Evolutionary conservation across 2,888 invertebrate genomes (phyloP).

Genomic region (Eupithecia inturbata): DNA sequence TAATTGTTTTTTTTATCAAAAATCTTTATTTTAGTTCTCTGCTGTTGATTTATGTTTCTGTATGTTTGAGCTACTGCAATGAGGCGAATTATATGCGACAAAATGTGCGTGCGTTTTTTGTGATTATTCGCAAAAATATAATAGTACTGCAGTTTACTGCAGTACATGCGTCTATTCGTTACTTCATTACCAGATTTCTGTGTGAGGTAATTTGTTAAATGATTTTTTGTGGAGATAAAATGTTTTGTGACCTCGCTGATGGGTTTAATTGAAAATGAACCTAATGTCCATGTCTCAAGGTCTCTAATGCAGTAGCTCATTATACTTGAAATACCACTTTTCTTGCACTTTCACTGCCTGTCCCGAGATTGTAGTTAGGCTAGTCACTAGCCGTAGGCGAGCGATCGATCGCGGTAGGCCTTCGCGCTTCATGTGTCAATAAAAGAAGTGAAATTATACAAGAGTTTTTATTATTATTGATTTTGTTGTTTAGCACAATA

Average conservation of each 20-base stretch:
- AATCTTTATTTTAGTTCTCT: slow-evolving; percentile 28
- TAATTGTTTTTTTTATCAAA: slow-evolving; percentile 38
- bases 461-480: slow-evolving; percentile 37
- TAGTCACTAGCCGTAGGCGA: slow-evolving; percentile 56
- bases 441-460: slow-evolving; percentile 69
- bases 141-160: no score
- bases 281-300: neutral
- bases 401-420: slow-evolving; percentile 58
- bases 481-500: neutral
- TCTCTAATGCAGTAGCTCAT: slow-evolving; percentile 25
- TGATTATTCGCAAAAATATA: neutral
- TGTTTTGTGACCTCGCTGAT: neutral
- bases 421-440: slow-evolving; percentile 80
- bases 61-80: slow-evolving; percentile 4
- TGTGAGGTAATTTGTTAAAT: no score
- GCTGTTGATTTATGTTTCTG: slow-evolving; percentile 17
- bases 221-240: neutral
- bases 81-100: neutral
- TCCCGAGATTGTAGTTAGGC: slow-evolving; percentile 70
- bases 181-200: no score
- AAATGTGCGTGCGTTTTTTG: neutral
- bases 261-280: neutral
- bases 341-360: slow-evolving; percentile 66
- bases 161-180: no score
- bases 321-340: slow-evolving; percentile 14